Percentiles rank a stretch among this genome's conserved stretches.
Evolutionary conservation across 2,797 vertebrate species (phyloP).

Genomic region (Sus cebifrons): DNA sequence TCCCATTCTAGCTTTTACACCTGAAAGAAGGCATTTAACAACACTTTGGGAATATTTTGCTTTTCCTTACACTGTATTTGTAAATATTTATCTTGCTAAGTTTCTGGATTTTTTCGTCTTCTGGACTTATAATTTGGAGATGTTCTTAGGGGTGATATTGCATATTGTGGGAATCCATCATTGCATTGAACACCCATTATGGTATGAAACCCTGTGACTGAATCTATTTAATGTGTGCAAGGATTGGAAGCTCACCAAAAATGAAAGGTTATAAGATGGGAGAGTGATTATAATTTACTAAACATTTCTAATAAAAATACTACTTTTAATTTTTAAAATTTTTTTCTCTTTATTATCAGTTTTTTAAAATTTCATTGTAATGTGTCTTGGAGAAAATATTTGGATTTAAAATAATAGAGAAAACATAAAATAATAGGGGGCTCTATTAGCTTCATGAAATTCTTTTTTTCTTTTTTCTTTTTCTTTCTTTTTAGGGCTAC

Average conservation of each 20-base stretch:
- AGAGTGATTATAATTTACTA: constrained; percentile 25
- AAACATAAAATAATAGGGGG: not conserved
- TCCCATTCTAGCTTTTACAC: not conserved
- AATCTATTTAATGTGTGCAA: not conserved
- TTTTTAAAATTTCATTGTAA: not conserved
- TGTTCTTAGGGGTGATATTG: not conserved
- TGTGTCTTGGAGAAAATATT: not conserved
- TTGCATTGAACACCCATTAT: not conserved
- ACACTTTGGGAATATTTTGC: not conserved
- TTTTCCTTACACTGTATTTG: not conserved
- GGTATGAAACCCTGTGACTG: not conserved
- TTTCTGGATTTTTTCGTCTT: constrained; percentile 47
- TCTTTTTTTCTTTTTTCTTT: too few relatives aligned
- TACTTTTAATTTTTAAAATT: not conserved
- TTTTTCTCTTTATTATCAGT: too few relatives aligned
- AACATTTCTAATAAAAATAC: constrained; percentile 64
- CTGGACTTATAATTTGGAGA: constrained; percentile 1
- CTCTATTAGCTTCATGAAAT: not conserved
- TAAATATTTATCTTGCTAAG: not conserved
- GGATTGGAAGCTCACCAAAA: not conserved
- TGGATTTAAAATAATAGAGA: not conserved
- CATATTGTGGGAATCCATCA: not conserved
- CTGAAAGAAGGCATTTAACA: constrained; percentile 22
- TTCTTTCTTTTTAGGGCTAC: too few relatives aligned
- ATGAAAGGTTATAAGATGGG: not conserved